These are phyloP conservation scores for Tachuris rubrigastra DNA, from an alignment of 2,113 vertebrate genomes.

Conservation along the genomic window DNA sequence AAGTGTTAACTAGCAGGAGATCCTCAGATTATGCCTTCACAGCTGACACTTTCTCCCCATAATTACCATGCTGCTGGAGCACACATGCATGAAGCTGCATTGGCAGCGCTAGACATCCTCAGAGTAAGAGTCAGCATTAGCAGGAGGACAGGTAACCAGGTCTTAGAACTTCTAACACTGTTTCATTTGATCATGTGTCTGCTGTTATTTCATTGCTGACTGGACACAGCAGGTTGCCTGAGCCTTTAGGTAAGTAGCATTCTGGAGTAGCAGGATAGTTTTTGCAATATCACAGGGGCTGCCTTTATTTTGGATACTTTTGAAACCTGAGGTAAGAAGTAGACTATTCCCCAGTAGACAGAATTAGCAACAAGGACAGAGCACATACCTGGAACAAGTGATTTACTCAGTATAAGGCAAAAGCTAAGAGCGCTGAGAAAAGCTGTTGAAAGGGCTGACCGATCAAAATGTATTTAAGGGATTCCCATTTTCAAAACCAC, in stretches of 20 bases:
- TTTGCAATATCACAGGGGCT: background rate
- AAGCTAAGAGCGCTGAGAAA: background rate
- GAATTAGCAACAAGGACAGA: background rate
- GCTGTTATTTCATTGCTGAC: background rate
- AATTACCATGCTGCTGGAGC: fast-evolving
- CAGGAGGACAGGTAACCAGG: background rate
- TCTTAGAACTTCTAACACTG: background rate
- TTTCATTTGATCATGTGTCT: background rate
- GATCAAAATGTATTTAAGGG: background rate
- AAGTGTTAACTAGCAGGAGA: background rate
- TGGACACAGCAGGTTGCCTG: background rate
- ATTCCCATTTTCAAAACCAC: background rate
- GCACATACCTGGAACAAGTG: background rate
- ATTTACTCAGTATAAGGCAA: background rate
- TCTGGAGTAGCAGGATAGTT: background rate
- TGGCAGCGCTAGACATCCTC: background rate
- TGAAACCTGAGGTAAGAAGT: background rate
- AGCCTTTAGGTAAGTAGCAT: background rate
- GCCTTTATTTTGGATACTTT: background rate
- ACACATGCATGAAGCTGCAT: fast-evolving
- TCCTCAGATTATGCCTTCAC: background rate
- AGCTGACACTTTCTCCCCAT: fast-evolving
- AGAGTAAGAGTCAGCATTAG: background rate
- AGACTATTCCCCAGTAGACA: background rate
- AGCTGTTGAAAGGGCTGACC: background rate